Conservation (phyloP, 2,888 invertebrate genomes). For the Chesias legatella region DNA sequence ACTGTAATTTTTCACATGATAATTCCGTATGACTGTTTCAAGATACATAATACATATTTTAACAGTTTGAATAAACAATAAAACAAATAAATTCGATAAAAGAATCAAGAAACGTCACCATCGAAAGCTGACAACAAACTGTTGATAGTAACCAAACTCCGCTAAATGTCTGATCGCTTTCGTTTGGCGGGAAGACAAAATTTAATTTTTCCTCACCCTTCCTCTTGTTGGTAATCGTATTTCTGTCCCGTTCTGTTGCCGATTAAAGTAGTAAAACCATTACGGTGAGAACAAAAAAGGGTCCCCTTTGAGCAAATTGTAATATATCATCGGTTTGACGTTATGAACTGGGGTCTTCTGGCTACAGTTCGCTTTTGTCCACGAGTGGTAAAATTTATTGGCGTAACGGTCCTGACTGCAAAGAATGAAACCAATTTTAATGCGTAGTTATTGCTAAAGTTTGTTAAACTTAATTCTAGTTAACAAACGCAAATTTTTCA, state of each 20-base stretch:
- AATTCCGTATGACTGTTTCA: too few species aligned
- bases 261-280: constrained; percentile 77
- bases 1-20: too few species aligned
- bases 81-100: constrained; percentile 5
- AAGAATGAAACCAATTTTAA: constrained; percentile 31
- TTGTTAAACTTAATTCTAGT: too few species aligned
- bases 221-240: constrained; percentile 31
- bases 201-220: constrained; percentile 45
- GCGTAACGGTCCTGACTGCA: constrained; percentile 60
- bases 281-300: constrained; percentile 78
- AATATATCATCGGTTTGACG: constrained; percentile 79
- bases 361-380: constrained; percentile 61
- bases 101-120: constrained; percentile 41
- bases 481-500: too few species aligned
- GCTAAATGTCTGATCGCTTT: constrained; percentile 65
- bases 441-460: too few species aligned
- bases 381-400: constrained; percentile 66
- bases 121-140: constrained; percentile 60
- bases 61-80: not conserved
- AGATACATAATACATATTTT: too few species aligned
- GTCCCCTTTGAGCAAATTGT: constrained; percentile 78
- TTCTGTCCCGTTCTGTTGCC: constrained; percentile 45
- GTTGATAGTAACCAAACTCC: constrained; percentile 69
- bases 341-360: constrained; percentile 65
- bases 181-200: constrained; percentile 70